Conservation (phyloP, 2,888 invertebrate genomes). For the Pachymerium ferrugineum region DNA sequence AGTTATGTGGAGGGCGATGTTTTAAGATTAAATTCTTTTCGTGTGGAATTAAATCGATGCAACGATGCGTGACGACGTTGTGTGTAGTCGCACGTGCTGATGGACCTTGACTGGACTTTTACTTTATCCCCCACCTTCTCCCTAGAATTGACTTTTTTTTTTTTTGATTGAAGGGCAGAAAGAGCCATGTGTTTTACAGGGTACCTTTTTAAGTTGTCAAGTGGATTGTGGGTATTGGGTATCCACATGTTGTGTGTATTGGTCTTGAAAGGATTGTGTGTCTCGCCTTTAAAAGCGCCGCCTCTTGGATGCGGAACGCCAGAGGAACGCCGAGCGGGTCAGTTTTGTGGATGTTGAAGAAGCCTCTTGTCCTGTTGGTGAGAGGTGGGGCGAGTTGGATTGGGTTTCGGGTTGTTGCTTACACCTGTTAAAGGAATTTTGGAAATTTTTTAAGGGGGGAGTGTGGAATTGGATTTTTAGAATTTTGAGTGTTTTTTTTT, state of each 20-base stretch:
- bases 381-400: neutral
- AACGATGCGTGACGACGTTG: slow-evolving; percentile 4
- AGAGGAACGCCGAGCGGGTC: slow-evolving; percentile 3
- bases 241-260: slow-evolving; percentile 21
- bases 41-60: neutral
- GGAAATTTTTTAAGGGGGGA: neutral
- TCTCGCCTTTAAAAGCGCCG: slow-evolving; percentile 1
- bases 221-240: slow-evolving; percentile 18
- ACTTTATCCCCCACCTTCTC: neutral
- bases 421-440: slow-evolving; percentile 8
- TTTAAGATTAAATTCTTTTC: neutral
- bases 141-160: neutral
- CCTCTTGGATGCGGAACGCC: slow-evolving; percentile 5
- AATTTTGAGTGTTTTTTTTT: neutral
- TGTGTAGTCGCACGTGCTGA: slow-evolving; percentile 18
- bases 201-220: slow-evolving; percentile 1
- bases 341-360: neutral
- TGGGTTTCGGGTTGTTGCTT: neutral
- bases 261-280: slow-evolving; percentile 21
- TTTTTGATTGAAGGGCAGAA: neutral
- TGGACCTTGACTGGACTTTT: slow-evolving; percentile 5
- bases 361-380: neutral
- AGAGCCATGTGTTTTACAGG: neutral
- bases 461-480: neutral
- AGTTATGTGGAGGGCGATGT: too few relatives aligned